Base-by-base conservation (phyloP, 2,888 invertebrate species). In the Amblyteles armatorius region DNA sequence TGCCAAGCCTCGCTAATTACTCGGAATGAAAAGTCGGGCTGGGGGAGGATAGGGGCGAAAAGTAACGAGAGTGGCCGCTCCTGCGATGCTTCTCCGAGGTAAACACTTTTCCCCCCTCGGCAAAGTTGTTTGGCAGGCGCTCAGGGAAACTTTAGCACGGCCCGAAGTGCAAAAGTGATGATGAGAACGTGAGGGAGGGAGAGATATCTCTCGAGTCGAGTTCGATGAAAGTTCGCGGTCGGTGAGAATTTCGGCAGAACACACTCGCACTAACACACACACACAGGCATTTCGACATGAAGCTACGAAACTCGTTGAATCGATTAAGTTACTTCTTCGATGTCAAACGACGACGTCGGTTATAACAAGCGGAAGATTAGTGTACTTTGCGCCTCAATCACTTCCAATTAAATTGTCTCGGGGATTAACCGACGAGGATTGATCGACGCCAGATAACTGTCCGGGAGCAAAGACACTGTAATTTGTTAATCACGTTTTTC, bases 21-120 rank as follows among this genome's bases (percentile, higher is more conserved):
- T 57, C 29, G 29, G 13, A 44, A 78, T 69, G 68, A 78, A 78
- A 78, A 78, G 55, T 65, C 55, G 63, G 52, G 69, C 19, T 36
- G 57, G 22, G 22, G 55, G 9, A 55, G 19, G 55, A 55, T 9
- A 57, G 57, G 22, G 22, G 65, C 71, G 63, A 72, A 50, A 69
- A 52, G 68, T 55, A 78, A 44, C 19, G 57, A 69, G 69, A 16
- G 44, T 13, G 44, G 26, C 40, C 9, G 48, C 60, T 67, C 16
- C 36, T 29, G 19, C 36, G 67, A 13, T 57, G 36, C 11, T 40
- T 44, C 44, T 16, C 36, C 22, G 57, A 33, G 33, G 33, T 50
- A 79, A 79, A 69, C 48, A 79, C 69, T 57, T 69, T 40, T 33
- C 29, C n/a, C 11, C 33, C n/a, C 44, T 55, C 40, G 68, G 40